phyloP scores from a whole-genome alignment of 2,113 vertebrate species.

The Tichodroma muraria region DNA sequence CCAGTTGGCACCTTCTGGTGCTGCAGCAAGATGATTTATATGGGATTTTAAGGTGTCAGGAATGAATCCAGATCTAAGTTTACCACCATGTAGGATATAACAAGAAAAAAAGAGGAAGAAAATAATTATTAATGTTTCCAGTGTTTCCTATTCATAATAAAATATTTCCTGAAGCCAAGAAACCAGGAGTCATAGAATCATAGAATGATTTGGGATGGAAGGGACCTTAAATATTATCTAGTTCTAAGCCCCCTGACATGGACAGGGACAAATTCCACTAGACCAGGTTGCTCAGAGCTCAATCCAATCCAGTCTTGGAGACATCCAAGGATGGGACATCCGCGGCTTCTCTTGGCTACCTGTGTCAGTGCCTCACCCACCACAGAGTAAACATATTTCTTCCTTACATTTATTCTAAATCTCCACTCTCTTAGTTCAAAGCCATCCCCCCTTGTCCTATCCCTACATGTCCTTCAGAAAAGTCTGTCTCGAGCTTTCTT shows the following conservation, averaged over 20 bases:
- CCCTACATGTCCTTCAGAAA: not conserved
- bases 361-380: not conserved
- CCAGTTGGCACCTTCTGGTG: not conserved
- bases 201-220: not conserved
- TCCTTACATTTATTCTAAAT: not conserved
- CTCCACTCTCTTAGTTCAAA: not conserved
- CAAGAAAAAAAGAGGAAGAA: not conserved
- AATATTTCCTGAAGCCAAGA: not conserved
- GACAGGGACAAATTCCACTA: not conserved
- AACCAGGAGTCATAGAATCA: not conserved
- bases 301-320: not conserved
- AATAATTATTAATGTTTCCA: not conserved
- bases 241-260: not conserved
- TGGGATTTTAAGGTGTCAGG: not conserved
- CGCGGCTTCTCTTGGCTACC: not conserved
- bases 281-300: not conserved
- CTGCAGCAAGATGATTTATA: not conserved
- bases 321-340: not conserved
- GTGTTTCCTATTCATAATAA: not conserved
- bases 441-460: rapidly evolving
- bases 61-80: not conserved
- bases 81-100: not conserved
- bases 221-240: not conserved
- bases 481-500: not conserved
- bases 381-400: not conserved